Percentiles rank a stretch among this genome's conserved stretches.
These are phyloP conservation scores for Varecia variegata DNA, from an alignment of 2,797 vertebrate species.

Conservation along the genomic window DNA sequence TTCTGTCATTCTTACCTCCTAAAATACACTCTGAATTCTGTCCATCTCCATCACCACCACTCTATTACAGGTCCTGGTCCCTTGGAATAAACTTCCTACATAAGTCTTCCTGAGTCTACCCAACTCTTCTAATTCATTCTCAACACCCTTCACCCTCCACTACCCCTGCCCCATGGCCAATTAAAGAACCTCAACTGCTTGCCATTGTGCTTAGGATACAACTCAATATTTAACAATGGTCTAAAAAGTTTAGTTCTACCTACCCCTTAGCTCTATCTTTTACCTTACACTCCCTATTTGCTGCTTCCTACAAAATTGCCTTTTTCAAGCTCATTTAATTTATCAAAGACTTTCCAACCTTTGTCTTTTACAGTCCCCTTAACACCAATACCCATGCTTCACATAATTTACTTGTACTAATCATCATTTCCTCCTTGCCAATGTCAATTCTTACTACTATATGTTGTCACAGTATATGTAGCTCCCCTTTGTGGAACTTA, in stretches of 20 bases:
- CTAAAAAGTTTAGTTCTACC: background rate
- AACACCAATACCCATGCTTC: background rate
- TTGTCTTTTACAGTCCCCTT: background rate
- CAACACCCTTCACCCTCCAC: background rate
- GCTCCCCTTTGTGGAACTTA: constrained; percentile 34
- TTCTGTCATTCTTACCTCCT: constrained; percentile 26
- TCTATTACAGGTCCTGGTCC: background rate
- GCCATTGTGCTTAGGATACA: background rate
- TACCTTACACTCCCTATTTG: background rate
- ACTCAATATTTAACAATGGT: background rate
- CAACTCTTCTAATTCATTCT: background rate
- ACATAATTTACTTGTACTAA: constrained; percentile 19
- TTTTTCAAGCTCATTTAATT: constrained; percentile 28
- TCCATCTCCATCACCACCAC: background rate
- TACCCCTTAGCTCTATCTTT: background rate
- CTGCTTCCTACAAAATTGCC: background rate
- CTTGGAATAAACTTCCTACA: background rate
- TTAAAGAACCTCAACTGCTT: constrained; percentile 23
- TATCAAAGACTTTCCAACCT: constrained; percentile 5
- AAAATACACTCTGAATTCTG: constrained; percentile 1
- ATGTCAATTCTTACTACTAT: constrained; percentile 29
- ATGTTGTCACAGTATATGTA: background rate
- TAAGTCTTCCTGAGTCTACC: constrained; percentile 9
- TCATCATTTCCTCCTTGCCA: background rate
- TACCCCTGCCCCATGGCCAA: background rate